phyloP scores from a whole-genome alignment of 2,113 vertebrate genomes.

The Turdus rufiventris region DNA sequence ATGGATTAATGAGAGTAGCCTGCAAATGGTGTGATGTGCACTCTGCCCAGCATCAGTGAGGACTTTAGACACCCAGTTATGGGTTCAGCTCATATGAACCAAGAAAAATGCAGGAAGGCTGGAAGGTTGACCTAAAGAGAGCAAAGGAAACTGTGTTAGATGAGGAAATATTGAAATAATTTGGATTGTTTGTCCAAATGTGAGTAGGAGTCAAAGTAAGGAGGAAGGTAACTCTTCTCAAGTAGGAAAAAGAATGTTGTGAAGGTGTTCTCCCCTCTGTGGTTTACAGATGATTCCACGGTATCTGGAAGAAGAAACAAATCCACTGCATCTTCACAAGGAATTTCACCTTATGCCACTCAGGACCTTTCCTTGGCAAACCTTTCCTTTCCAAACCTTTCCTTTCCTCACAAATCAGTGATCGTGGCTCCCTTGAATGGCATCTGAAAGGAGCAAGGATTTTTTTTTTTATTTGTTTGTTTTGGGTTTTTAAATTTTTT shows the following conservation, averaged over 20 bases:
- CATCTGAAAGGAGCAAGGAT: not conserved
- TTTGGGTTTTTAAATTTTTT: not conserved
- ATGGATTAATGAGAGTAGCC: not conserved
- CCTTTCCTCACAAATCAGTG: not conserved
- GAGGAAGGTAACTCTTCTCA: not conserved
- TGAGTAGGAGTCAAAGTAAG: not conserved
- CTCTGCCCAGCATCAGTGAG: not conserved
- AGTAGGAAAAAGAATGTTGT: not conserved
- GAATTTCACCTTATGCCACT: not conserved
- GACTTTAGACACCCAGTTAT: not conserved
- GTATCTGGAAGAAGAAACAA: not conserved
- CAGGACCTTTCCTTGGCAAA: not conserved
- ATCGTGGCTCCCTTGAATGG: not conserved
- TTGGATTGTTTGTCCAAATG: not conserved
- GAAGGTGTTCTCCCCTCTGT: not conserved
- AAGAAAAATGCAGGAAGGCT: not conserved
- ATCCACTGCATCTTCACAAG: not conserved
- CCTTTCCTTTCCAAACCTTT: not conserved
- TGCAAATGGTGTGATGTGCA: not conserved
- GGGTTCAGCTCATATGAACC: not conserved
- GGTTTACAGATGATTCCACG: not conserved
- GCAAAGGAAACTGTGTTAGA: not conserved
- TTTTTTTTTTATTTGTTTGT: not conserved
- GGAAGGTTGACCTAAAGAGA: not conserved
- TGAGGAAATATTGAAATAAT: not conserved